A percentile compares a stretch with the other conserved stretches of the same genome.
Conservation (phyloP, 2,797 vertebrate species). For the Acipenser oxyrinchus region DNA sequence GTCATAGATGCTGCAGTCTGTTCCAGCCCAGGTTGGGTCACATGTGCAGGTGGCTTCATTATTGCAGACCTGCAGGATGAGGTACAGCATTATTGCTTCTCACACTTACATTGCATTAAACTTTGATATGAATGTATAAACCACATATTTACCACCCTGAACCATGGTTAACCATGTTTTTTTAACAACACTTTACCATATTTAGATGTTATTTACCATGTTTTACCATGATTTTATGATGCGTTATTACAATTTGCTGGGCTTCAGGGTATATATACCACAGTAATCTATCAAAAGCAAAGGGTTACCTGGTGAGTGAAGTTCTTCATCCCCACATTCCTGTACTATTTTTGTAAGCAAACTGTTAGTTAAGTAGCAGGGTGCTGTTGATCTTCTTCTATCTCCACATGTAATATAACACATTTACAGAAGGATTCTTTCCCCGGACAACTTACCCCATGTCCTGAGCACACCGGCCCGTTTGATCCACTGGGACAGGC, state of each 20-base stretch:
- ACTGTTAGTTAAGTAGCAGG: too few species aligned
- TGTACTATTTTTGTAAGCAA: too few species aligned
- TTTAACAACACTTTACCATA: too few species aligned
- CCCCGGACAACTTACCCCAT: constrained; percentile 76
- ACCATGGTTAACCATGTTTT: too few species aligned
- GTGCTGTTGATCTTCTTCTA: not conserved
- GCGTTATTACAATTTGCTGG: too few species aligned
- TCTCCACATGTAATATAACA: not conserved
- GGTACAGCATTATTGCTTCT: not conserved
- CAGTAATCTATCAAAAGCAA: too few species aligned
- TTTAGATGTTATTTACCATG: too few species aligned
- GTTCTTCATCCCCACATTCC: too few species aligned
- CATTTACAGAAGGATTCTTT: not conserved
- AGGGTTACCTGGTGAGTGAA: too few species aligned
- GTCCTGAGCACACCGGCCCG: constrained; percentile 87
- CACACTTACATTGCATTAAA: not conserved
- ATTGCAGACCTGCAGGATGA: constrained; percentile 79
- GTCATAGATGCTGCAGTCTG: constrained; percentile 95
- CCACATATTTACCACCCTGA: too few species aligned
- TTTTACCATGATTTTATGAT: too few species aligned
- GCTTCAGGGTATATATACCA: too few species aligned
- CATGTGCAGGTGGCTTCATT: constrained; percentile 96
- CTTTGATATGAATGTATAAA: not conserved
- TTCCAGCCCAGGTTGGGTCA: constrained; percentile 89
- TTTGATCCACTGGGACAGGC: constrained; percentile 83